Evolutionary conservation across 2,888 invertebrate genomes (phyloP), one percentile per base, ranked within the genome.

Genomic region (Chaetoderma sp.): DNA sequence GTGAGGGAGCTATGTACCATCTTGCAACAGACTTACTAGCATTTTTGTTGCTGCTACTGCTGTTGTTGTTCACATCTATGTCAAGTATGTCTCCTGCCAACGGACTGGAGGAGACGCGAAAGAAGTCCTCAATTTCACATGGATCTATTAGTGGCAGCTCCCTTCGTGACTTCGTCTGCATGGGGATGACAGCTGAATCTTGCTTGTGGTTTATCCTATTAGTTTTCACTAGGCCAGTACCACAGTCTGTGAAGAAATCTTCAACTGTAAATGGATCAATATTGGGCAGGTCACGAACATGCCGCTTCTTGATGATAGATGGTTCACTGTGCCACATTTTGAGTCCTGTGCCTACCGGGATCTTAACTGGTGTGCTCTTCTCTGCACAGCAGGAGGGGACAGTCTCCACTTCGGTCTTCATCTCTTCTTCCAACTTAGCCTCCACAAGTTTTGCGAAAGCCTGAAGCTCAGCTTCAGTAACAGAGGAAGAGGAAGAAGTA

Each of bases 401-500:
- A n/a, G n/a, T n/a, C n/a, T n/a, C n/a, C n/a, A n/a, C n/a, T n/a
- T 28, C 13, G 3, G 18, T 13, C 13, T 18, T 52, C 28, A 52
- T 10, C 52, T 52, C 52, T 1, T 28, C 52, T 30, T 52, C 32
- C 16, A 52, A 32, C 23, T 52, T 52, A 8, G 28, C 52, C 21
- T 52, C 52, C n/a, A 59, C 16, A 30, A 44, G 33, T 30, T 23
- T 32, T 49, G 71, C 72, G 30, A 68, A 69, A 28, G 64, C 61
- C 2, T 49, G 21, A n/a, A 42, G 54, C 18, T 55, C 42, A n/a
- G 50, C 50, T 8, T 60, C 56, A 50, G 58, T 45, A 13, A 63
- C 52, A 42, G 63, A 63, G 47, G 78, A 78, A 16, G 82, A 80
- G 5, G 79, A 80, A 6, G 76, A 76, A 18, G 74, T 74, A 5